Conservation (phyloP, 92 coral and sea anemone genomes). For the Heteractis magnifica region DNA sequence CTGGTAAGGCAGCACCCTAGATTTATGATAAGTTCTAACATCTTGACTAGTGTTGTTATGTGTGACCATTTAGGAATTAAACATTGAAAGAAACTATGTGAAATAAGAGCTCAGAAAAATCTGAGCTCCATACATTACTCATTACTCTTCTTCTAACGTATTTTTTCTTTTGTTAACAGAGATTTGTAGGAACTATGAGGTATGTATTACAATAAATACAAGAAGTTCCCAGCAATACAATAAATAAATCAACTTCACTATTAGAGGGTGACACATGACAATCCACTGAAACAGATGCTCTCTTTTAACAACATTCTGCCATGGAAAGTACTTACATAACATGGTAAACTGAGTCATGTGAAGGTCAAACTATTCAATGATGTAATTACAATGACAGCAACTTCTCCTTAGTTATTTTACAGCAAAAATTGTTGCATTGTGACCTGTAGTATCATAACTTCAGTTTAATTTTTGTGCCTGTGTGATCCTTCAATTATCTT, state of each 20-base stretch:
- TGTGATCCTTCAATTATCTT: too few species aligned
- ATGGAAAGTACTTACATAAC: neutral
- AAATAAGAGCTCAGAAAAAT: too few species aligned
- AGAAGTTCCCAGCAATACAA: neutral
- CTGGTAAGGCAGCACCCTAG: constrained; percentile 49
- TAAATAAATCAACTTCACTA: neutral
- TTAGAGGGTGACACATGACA: too few species aligned
- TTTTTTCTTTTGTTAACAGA: constrained; percentile 53
- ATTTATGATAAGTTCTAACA: neutral
- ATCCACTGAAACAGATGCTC: too few species aligned
- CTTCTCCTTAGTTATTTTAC: too few species aligned
- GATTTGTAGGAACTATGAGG: constrained; percentile 92
- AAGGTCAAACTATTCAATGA: neutral
- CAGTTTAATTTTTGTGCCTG: too few species aligned
- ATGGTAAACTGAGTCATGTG: neutral
- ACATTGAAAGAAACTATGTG: neutral
- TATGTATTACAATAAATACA: neutral
- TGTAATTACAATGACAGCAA: too few species aligned
- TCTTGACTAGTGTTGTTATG: neutral
- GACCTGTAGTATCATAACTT: too few species aligned
- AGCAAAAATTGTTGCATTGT: too few species aligned
- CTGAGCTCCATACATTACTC: too few species aligned
- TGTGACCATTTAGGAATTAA: neutral
- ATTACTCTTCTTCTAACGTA: neutral
- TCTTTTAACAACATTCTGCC: neutral